phyloP scores from a whole-genome alignment of 2,113 vertebrate genomes.

The Delphinapterus leucas region DNA sequence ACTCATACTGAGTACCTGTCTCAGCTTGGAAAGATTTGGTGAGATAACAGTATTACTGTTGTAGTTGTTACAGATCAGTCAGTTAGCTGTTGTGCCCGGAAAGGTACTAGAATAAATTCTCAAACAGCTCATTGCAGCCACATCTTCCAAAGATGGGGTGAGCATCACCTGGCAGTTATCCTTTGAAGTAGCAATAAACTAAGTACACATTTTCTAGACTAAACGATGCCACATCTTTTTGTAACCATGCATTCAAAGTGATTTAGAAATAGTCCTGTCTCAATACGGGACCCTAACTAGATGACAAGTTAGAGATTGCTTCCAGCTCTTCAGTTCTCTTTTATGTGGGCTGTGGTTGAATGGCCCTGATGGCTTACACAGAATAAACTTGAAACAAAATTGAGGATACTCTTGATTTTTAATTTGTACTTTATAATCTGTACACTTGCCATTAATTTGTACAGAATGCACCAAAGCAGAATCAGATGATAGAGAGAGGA shows the following conservation, averaged over 20 bases:
- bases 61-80: not conserved
- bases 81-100: not conserved
- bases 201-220: not conserved
- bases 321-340: not conserved
- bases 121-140: not conserved
- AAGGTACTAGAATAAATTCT: not conserved
- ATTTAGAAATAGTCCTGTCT: not conserved
- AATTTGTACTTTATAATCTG: not conserved
- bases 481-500: slow-evolving; percentile 37
- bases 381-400: slow-evolving; percentile 6
- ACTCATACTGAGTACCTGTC: not conserved
- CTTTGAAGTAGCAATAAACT: not conserved
- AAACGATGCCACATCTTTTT: not conserved
- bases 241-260: not conserved
- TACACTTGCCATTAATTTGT: not conserved
- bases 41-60: not conserved
- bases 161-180: not conserved
- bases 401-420: slow-evolving; percentile 32
- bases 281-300: not conserved
- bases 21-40: not conserved
- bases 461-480: slow-evolving; percentile 53
- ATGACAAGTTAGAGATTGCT: not conserved
- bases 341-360: not conserved
- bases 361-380: not conserved
- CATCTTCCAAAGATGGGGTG: not conserved